A percentile compares a stretch with the other conserved stretches of the same genome.
These are phyloP conservation scores for Patagioenas fasciata DNA, from an alignment of 2,113 vertebrate species.

Conservation along the genomic window DNA sequence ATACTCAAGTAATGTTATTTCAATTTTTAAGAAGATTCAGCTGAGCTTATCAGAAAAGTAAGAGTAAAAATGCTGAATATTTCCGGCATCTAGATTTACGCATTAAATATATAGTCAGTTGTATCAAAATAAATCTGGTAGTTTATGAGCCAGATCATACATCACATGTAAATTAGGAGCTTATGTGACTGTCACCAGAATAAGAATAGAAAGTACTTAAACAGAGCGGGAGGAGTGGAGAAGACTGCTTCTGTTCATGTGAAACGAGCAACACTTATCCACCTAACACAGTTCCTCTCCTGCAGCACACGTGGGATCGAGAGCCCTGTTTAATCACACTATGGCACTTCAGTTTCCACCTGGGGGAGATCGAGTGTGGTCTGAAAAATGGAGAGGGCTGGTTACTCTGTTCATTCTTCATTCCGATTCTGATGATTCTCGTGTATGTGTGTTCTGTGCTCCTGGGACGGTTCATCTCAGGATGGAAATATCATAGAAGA, in stretches of 20 bases:
- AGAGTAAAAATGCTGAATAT: background rate
- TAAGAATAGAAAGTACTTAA: background rate
- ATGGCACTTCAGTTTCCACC: background rate
- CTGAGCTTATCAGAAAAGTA: background rate
- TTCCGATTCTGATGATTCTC: background rate
- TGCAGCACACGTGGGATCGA: background rate
- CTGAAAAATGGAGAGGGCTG: background rate
- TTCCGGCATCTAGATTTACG: background rate
- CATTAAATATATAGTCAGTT: background rate
- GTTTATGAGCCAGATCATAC: background rate
- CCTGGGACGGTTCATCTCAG: background rate
- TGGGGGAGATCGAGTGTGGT: background rate
- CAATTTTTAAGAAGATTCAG: background rate
- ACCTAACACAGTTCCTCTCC: background rate
- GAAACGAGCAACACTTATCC: background rate
- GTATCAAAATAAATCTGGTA: background rate
- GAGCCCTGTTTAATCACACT: background rate
- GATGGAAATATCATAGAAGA: background rate
- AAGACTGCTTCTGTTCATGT: background rate
- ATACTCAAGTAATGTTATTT: background rate
- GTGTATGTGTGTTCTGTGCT: background rate
- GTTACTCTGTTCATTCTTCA: background rate
- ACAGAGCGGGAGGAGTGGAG: background rate
- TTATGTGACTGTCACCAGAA: background rate
- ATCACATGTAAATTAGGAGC: background rate